Base-by-base conservation (phyloP, 2,888 invertebrate genomes). In the Calliphora vomitoria region DNA sequence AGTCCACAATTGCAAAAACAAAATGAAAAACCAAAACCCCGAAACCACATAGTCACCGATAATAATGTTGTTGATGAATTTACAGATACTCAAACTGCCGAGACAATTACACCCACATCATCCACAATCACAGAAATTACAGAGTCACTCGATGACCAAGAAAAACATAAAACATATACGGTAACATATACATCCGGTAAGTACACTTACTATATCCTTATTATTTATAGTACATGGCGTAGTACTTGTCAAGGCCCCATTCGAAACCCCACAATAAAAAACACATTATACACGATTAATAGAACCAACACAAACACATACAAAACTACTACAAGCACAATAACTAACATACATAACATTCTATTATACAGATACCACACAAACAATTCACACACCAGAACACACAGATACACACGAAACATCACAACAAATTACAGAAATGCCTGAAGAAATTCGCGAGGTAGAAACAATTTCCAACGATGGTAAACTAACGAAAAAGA, bases 371-470 rank as follows among this genome's bases (percentile, higher is more conserved):
- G 88, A 90, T 93, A 82, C 94, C 93, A 72, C 91, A 94, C 86
- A 91, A 92, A 90, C 92, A 94, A 90, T 93, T 93, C 89, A 91
- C 94, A 93, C 90, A 93, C 72, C 91, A 90, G 91, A 92, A 92
- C 93, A 94, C 91, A 93, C 92, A 85, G 79, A 87, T 89, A 92
- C 90, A 93, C 94, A 92, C 93, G 93, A 91, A 64, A 91, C 91
- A 92, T 84, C 88, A 20, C 83, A 88, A 41, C 20, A 55, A 55
- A 55, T 66, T 10, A 38, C n/a, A 18, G 76, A 76, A 53, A 31
- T 76, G 44, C 76, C 76, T 20, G 76, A 76, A n/a, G 76, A 76
- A 38, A 25, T 76, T 8, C 47, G 15, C 10, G 41, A 62, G 0
- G 35, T 76, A 15, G 76, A 76, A 76, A 76, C 38, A 4, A 15